These are phyloP conservation scores for Desmodus rotundus DNA, from an alignment of 2,113 vertebrate genomes.

Conservation along the genomic window DNA sequence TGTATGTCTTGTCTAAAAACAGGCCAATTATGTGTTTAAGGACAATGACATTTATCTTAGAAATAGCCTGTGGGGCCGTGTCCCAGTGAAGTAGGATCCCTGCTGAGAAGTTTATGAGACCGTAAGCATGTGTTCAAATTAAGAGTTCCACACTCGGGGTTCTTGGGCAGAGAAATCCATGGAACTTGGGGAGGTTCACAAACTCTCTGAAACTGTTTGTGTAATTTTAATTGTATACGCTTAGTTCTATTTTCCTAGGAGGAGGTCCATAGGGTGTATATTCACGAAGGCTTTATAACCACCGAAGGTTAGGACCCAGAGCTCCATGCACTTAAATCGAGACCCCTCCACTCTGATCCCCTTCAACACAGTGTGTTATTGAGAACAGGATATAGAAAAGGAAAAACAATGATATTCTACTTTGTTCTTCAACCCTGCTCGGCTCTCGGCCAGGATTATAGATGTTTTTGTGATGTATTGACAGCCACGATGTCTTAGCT, in stretches of 20 bases:
- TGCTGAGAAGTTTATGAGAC: not conserved
- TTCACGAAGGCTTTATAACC: not conserved
- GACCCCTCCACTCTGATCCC: not conserved
- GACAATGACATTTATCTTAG: not conserved
- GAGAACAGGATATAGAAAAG: not conserved
- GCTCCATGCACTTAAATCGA: not conserved
- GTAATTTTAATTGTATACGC: not conserved
- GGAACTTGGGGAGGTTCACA: not conserved
- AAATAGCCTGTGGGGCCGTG: not conserved
- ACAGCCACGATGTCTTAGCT: not conserved
- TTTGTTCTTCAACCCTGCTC: not conserved
- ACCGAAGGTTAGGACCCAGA: not conserved
- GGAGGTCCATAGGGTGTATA: not conserved
- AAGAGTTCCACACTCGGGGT: not conserved
- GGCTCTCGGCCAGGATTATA: not conserved
- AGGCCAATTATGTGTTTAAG: not conserved
- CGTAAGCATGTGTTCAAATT: not conserved
- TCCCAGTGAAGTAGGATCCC: not conserved
- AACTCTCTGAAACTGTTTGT: not conserved
- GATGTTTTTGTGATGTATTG: not conserved
- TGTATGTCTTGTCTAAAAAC: not conserved
- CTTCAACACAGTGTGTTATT: not conserved
- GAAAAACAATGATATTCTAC: not conserved
- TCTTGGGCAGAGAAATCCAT: not conserved
- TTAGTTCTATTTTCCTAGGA: not conserved